Percentiles rank a stretch among this genome's conserved stretches.
These are phyloP conservation scores for Bambusicola thoracicus DNA, from an alignment of 2,113 vertebrate genomes.

Conservation along the genomic window DNA sequence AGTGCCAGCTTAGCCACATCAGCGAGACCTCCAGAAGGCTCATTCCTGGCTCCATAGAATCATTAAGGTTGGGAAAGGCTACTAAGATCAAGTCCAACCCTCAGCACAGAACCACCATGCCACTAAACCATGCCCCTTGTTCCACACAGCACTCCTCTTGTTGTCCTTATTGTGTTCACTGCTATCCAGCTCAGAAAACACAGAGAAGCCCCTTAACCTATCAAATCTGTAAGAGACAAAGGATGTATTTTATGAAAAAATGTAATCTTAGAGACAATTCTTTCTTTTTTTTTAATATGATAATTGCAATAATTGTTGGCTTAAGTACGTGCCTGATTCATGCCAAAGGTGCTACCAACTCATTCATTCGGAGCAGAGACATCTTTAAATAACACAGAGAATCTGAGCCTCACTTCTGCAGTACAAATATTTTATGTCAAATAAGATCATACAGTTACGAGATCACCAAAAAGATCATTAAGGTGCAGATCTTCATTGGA, in stretches of 20 bases:
- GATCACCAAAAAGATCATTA: background rate
- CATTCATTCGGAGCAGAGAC: background rate
- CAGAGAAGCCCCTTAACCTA: background rate
- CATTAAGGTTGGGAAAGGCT: no score
- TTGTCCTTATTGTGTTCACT: accelerated
- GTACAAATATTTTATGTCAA: background rate
- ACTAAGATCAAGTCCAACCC: no score
- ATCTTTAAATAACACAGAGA: background rate
- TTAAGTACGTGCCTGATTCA: background rate
- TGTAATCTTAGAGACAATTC: background rate
- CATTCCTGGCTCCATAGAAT: background rate
- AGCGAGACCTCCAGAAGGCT: accelerated
- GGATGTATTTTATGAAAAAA: accelerated
- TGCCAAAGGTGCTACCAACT: background rate
- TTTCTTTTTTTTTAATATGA: background rate
- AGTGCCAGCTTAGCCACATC: no score
- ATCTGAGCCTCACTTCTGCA: background rate
- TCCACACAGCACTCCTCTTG: accelerated
- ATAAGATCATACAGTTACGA: background rate
- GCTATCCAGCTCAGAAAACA: background rate
- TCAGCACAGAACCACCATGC: no score
- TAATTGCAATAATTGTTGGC: background rate
- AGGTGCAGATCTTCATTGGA: background rate
- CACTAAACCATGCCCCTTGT: background rate
- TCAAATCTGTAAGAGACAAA: background rate